These are phyloP conservation scores for Alitta virens DNA, from an alignment of 2,888 invertebrate genomes.

Conservation along the genomic window DNA sequence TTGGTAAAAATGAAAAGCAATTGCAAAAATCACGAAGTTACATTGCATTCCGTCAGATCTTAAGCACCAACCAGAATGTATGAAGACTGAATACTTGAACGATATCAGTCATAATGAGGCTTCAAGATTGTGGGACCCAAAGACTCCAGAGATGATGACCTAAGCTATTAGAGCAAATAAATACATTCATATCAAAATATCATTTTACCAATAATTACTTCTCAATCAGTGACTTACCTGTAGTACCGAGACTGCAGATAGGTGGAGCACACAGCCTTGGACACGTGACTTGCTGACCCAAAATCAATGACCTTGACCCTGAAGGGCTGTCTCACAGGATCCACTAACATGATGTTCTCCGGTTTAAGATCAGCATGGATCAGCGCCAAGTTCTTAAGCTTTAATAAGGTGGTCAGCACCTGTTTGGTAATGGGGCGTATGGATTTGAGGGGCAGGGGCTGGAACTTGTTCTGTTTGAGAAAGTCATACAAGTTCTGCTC, in stretches of 20 bases:
- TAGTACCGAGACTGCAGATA: slow-evolving; percentile 99
- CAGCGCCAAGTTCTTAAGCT: slow-evolving; percentile 94
- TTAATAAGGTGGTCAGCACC: slow-evolving; percentile 77
- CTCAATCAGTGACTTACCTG: slow-evolving; percentile 63
- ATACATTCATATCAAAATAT: no score
- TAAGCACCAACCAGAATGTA: no score
- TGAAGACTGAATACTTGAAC: no score
- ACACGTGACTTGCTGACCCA: slow-evolving; percentile 98
- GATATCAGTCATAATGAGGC: no score
- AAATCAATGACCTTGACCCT: slow-evolving; percentile 99
- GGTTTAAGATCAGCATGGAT: slow-evolving; percentile 99
- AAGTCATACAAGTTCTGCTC: slow-evolving; percentile 99
- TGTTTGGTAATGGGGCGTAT: slow-evolving; percentile 99
- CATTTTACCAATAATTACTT: no score
- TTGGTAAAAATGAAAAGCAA: no score
- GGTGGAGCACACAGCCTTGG: slow-evolving; percentile 99
- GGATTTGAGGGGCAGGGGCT: slow-evolving; percentile 94
- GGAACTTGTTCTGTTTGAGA: slow-evolving; percentile 99
- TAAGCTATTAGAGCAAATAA: no score
- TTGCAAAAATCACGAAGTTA: no score
- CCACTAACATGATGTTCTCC: slow-evolving; percentile 99
- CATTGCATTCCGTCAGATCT: no score
- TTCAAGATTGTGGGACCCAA: no score
- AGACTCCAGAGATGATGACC: no score
- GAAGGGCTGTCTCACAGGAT: slow-evolving; percentile 96